Conservation (phyloP, 2,888 invertebrate genomes). For the Melanostoma scalare region DNA sequence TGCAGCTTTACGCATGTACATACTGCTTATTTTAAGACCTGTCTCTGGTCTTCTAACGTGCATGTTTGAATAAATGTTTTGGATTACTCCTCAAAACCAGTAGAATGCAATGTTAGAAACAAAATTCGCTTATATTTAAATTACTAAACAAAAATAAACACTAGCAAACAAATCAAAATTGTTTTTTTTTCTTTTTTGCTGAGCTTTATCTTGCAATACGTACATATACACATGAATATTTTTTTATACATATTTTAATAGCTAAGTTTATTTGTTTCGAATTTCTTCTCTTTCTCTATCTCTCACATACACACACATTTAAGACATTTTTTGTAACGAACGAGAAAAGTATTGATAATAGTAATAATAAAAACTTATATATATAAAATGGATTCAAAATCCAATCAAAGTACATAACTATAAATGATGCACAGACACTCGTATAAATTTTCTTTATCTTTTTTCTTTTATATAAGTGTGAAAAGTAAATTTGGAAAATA, state of each 20-base stretch:
- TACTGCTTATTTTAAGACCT: background rate
- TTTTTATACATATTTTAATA: slow-evolving; percentile 39
- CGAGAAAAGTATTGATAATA: slow-evolving; percentile 66
- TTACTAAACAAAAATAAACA: slow-evolving; percentile 23
- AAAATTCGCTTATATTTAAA: slow-evolving; percentile 31
- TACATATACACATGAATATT: slow-evolving; percentile 32
- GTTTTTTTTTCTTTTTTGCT: slow-evolving; percentile 47
- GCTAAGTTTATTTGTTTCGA: slow-evolving; percentile 60
- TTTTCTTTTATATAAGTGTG: slow-evolving; percentile 46
- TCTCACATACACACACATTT: slow-evolving; percentile 48
- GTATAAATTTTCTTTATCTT: slow-evolving; percentile 38
- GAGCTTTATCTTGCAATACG: slow-evolving; percentile 64
- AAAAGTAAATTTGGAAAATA: slow-evolving; percentile 14
- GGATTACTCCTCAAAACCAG: slow-evolving; percentile 25
- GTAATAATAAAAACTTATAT: slow-evolving; percentile 64
- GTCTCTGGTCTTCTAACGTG: background rate
- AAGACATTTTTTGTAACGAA: slow-evolving; percentile 53
- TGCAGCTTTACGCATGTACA: too few relatives aligned
- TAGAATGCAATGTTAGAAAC: slow-evolving; percentile 27
- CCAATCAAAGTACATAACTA: slow-evolving; percentile 45
- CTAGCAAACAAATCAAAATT: slow-evolving; percentile 36
- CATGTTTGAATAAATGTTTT: slow-evolving; percentile 3
- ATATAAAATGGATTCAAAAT: slow-evolving; percentile 48
- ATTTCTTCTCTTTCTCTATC: slow-evolving; percentile 33
- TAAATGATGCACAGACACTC: slow-evolving; percentile 62